Evolutionary conservation across 2,888 invertebrate species (phyloP), one percentile per base, ranked within the genome.

Genomic region (Tribolium freemani): DNA sequence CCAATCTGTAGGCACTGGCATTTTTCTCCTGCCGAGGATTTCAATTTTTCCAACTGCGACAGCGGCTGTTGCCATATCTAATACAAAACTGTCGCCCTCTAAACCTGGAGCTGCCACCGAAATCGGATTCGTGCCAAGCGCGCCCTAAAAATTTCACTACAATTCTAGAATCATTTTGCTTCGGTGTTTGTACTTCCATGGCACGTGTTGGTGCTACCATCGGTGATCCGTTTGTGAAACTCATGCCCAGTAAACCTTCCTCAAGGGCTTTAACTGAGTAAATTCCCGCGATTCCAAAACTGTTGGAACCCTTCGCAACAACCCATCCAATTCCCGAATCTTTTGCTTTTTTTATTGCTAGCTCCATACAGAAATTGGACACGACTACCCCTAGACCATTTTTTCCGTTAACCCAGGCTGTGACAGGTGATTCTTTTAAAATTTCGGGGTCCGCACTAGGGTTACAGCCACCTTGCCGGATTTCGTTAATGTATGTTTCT

Each of bases 1-100:
- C 98, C 98, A 98, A 0, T 96, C 95, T 30, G 86, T 83, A 0
- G 97, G 97, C 73, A 98, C 89, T 0, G 90, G 87, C 73, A 92
- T 90, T 0, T 90, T 90, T 87, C 96, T 95, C 0, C 95, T 89
- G 20, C 90, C 87, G 74, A 94, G 92, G 68, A 97, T 90, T 88
- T 98, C 97, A 73, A 97, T 91, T 88, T 98, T 98, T 44, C 98
- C 98, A n/a, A 97, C 88, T 1, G 98, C 95, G 0, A 96, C 97
- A 0, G 95, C 91, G 0, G 97, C 94, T 0, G 98, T 97, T 0
- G 98, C 97, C 97, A 98, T 97, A 84, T 98, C 98, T 64, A 98
- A 86, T 5, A 95, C 90, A 84, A 96, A 96, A 21, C 90, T 88
- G 82, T 97, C 96, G 0, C 89, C 90, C 6, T 90, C 86, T 3